phyloP scores from a whole-genome alignment of 2,888 invertebrate species.

The Conchocele bisecta region DNA sequence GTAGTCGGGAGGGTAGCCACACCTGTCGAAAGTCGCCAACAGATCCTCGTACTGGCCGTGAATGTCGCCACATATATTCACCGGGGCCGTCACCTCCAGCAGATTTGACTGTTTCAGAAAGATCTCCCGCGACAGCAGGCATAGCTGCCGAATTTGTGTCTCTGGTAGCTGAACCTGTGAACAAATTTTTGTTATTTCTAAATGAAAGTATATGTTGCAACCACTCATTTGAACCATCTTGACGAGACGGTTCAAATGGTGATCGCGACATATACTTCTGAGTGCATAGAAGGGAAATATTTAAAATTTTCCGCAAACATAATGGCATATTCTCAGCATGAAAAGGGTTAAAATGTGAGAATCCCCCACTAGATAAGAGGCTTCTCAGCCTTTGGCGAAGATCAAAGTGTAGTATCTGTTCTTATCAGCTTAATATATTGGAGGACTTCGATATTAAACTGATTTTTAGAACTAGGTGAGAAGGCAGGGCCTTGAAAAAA shows the following conservation, averaged over 20 bases:
- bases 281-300: too few relatives aligned
- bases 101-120: slow-evolving; percentile 84
- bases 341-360: neutral
- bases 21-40: slow-evolving; percentile 84
- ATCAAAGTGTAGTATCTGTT: too few relatives aligned
- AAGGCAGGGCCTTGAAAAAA: too few relatives aligned
- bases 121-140: slow-evolving; percentile 81
- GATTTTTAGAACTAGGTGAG: too few relatives aligned
- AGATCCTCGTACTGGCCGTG: slow-evolving; percentile 85
- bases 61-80: slow-evolving; percentile 85
- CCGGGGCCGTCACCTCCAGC: slow-evolving; percentile 84
- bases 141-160: slow-evolving; percentile 83
- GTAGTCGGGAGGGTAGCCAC: slow-evolving; percentile 84
- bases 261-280: too few relatives aligned
- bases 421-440: too few relatives aligned
- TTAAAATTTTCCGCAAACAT: neutral
- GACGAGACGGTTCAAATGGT: too few relatives aligned
- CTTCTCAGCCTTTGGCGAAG: too few relatives aligned
- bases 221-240: neutral
- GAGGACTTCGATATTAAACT: too few relatives aligned
- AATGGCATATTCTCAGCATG: neutral
- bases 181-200: neutral
- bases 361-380: neutral
- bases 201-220: neutral
- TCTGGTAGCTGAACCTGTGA: slow-evolving; percentile 81